phyloP scores from a whole-genome alignment of 2,888 invertebrate species.

The Pelosia muscerda region DNA sequence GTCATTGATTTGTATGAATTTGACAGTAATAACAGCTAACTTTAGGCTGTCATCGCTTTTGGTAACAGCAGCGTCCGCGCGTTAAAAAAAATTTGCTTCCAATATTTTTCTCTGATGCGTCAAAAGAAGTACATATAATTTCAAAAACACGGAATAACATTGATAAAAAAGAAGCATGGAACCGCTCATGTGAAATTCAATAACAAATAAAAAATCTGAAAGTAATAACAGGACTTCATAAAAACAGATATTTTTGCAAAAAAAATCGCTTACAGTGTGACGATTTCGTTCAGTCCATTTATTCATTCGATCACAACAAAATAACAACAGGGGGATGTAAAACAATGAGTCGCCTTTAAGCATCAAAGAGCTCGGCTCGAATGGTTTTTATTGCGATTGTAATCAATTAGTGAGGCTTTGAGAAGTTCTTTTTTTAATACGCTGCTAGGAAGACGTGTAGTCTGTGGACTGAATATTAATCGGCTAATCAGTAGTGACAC shows the following conservation, averaged over 20 bases:
- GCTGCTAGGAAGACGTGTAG: background rate
- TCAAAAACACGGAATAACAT: no score
- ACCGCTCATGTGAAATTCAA: background rate
- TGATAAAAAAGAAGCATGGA: background rate
- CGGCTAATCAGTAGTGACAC: no score
- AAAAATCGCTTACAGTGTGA: constrained; percentile 14
- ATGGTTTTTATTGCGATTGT: constrained; percentile 18
- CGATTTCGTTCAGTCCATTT: constrained; percentile 23
- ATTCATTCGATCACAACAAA: constrained; percentile 22
- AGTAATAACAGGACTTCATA: background rate
- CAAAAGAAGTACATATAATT: no score
- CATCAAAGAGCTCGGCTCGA: constrained; percentile 18
- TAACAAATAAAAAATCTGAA: background rate
- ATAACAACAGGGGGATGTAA: constrained; percentile 15
- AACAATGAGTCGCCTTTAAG: constrained; percentile 14
- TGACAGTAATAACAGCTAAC: no score
- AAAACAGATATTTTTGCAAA: constrained; percentile 1
- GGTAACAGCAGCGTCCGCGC: no score
- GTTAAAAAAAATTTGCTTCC: no score
- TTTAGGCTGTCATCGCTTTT: no score
- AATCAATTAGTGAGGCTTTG: constrained; percentile 16
- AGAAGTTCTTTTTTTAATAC: background rate
- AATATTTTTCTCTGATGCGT: no score
- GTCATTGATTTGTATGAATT: no score
- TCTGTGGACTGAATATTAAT: no score